phyloP scores from a whole-genome alignment of 2,888 invertebrate species.

The Leucozona laternaria region DNA sequence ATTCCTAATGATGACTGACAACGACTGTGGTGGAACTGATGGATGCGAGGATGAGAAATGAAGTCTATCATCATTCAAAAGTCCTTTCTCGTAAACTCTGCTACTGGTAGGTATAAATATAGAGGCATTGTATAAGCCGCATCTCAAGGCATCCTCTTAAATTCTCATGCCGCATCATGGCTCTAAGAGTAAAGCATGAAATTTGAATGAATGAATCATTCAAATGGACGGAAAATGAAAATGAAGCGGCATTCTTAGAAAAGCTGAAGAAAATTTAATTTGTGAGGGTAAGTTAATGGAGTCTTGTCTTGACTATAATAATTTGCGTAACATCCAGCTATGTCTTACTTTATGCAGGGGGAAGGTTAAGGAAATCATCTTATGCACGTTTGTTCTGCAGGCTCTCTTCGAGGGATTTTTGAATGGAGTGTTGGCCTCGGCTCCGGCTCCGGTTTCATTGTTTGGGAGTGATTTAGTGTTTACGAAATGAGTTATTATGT shows the following conservation, averaged over 20 bases:
- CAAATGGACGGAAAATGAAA: conserved; percentile 50
- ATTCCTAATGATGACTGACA: conserved; percentile 68
- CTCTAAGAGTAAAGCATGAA: conserved; percentile 30
- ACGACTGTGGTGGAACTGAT: conserved; percentile 24
- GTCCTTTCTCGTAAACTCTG: neutral
- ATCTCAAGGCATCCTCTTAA: conserved; percentile 34
- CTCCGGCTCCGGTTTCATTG: conserved; percentile 7
- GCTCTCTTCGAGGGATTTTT: neutral
- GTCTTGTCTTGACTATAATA: conserved; percentile 24
- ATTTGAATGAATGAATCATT: conserved; percentile 60
- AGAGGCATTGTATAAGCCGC: neutral
- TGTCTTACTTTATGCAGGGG: neutral
- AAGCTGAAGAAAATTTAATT: conserved; percentile 64
- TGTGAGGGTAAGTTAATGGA: conserved; percentile 49
- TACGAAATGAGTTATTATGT: conserved; percentile 33
- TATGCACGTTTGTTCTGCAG: neutral
- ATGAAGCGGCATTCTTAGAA: conserved; percentile 19
- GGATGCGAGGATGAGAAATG: conserved; percentile 36
- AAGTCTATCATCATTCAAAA: conserved; percentile 57
- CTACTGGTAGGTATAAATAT: neutral
- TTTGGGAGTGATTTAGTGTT: conserved; percentile 31
- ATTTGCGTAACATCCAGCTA: conserved; percentile 17
- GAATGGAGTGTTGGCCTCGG: conserved; percentile 1
- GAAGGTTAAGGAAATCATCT: conserved; percentile 1
- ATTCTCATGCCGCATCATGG: conserved; percentile 14